Conservation (phyloP, 1,140 invertebrate species). For the Drosophila saltans region DNA sequence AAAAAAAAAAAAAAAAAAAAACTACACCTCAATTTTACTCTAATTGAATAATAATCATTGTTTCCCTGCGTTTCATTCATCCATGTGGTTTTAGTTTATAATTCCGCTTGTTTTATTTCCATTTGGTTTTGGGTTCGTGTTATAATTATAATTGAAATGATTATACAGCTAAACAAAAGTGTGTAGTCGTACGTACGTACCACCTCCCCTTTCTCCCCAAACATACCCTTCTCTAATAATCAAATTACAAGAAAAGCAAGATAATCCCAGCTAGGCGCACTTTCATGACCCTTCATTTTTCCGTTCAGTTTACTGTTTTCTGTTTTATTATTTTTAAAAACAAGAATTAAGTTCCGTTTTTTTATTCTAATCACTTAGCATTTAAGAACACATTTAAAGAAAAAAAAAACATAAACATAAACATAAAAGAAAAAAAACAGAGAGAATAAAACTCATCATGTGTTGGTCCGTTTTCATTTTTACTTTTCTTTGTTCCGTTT, state of each 20-base stretch:
- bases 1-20: not conserved
- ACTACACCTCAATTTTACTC: not conserved
- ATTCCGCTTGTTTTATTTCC: not conserved
- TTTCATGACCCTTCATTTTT: constrained; percentile 1
- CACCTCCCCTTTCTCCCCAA: not conserved
- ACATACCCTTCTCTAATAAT: not conserved
- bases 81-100: not conserved
- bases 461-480: constrained; percentile 70
- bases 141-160: not conserved
- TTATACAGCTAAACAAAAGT: constrained; percentile 3
- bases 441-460: constrained; percentile 55
- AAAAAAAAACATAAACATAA: constrained; percentile 41
- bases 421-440: constrained; percentile 19
- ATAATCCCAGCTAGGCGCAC: constrained; percentile 4
- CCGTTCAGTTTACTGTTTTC: not conserved
- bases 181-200: not conserved
- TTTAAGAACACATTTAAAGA: constrained; percentile 32
- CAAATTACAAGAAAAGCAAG: not conserved
- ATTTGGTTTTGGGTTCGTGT: not conserved
- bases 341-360: constrained; percentile 18
- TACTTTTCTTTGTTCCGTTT: constrained; percentile 81
- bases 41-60: not conserved
- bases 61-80: constrained; percentile 1
- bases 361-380: constrained; percentile 16
- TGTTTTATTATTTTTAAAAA: not conserved